Conservation (phyloP, 1,140 invertebrate genomes). For the Triops cancriformis region DNA sequence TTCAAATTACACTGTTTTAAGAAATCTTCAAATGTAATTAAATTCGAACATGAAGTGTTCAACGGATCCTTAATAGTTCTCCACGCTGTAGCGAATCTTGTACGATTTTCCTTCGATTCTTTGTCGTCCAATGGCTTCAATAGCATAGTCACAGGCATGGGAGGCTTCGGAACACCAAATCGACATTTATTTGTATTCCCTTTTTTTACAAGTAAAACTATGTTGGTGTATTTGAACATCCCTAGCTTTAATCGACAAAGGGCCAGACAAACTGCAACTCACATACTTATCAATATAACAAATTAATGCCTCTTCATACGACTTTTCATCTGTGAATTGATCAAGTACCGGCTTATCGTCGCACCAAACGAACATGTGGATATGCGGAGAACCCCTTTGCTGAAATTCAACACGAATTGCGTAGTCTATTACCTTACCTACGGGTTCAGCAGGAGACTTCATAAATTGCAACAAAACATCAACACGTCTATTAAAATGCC, state of each 20-base stretch:
- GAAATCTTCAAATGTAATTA: not conserved
- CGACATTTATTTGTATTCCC: too few species aligned
- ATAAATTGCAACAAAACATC: not conserved
- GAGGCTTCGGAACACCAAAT: not conserved
- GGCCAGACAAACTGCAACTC: not conserved
- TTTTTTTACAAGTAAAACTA: not conserved
- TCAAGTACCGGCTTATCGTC: not conserved
- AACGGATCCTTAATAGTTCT: not conserved
- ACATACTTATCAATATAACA: not conserved
- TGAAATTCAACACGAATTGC: not conserved
- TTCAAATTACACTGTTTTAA: not conserved
- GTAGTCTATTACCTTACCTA: not conserved
- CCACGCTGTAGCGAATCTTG: not conserved
- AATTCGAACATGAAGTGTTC: not conserved
- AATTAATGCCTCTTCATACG: not conserved
- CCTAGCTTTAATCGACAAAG: not conserved
- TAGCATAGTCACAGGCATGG: not conserved
- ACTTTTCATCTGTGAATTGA: not conserved
- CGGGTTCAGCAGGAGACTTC: not conserved
- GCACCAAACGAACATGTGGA: not conserved
- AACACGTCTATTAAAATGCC: not conserved
- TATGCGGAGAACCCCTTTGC: not conserved
- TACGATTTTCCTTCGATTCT: not conserved
- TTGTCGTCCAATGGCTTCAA: not conserved
- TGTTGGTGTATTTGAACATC: not conserved